A percentile compares a stretch with the other conserved stretches of the same genome.
These are phyloP conservation scores for Teleiodes luculella DNA, from an alignment of 2,888 invertebrate species.

Conservation along the genomic window DNA sequence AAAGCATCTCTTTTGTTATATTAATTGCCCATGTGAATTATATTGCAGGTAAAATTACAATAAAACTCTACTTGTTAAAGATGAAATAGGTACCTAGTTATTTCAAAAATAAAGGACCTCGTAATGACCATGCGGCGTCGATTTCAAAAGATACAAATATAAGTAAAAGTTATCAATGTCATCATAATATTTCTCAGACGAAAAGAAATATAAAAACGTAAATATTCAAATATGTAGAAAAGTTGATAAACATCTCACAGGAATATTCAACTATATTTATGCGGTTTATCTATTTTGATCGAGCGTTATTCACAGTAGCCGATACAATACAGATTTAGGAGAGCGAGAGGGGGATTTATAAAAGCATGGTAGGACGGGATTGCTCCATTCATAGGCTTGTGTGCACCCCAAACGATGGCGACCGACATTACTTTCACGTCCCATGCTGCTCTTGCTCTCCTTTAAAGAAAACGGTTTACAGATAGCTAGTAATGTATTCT, in stretches of 20 bases:
- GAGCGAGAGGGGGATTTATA: slow-evolving; percentile 50
- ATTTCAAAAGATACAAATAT: too few relatives aligned
- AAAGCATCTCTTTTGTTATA: too few relatives aligned
- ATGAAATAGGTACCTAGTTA: too few relatives aligned
- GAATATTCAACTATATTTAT: slow-evolving; percentile 44
- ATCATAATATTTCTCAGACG: too few relatives aligned
- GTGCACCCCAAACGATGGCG: background rate
- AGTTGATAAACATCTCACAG: background rate
- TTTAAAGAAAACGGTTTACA: background rate
- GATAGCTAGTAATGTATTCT: background rate
- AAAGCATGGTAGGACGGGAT: slow-evolving; percentile 48
- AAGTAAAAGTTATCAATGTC: too few relatives aligned
- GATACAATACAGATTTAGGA: slow-evolving; percentile 59
- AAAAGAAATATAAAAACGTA: too few relatives aligned
- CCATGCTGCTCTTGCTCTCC: background rate
- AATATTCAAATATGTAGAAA: too few relatives aligned
- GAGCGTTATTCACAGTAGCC: slow-evolving; percentile 54
- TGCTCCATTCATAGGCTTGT: slow-evolving; percentile 68
- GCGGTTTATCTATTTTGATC: slow-evolving; percentile 62
- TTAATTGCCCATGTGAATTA: too few relatives aligned
- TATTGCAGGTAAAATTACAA: too few relatives aligned
- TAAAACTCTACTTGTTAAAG: too few relatives aligned
- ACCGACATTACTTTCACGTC: background rate
- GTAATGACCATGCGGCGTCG: too few relatives aligned
- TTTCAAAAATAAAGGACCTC: too few relatives aligned